phyloP scores from a whole-genome alignment of 2,888 invertebrate species.

The Cyrtodaria siliqua region DNA sequence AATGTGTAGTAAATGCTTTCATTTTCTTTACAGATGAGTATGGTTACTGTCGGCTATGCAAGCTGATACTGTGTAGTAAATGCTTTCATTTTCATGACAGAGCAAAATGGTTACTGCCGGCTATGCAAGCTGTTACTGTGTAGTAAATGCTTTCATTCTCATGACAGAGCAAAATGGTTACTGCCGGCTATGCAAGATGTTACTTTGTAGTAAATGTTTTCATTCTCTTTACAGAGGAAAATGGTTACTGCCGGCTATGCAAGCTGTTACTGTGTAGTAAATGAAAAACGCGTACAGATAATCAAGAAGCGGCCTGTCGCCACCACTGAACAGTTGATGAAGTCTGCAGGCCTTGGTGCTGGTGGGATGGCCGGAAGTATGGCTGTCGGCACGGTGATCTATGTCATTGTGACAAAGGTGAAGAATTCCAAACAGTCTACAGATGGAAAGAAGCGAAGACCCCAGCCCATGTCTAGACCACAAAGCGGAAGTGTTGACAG shows the following conservation, averaged over 20 bases:
- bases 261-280: constrained; percentile 58
- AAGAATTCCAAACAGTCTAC: constrained; percentile 5
- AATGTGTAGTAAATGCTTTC: no score
- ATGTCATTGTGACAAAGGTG: constrained; percentile 46
- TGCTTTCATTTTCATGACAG: no score
- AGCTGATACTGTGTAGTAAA: no score
- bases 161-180: no score
- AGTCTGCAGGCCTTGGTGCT: constrained; percentile 66
- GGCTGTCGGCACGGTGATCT: constrained; percentile 47
- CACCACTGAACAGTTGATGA: constrained; percentile 43
- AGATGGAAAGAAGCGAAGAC: neutral
- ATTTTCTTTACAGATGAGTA: no score
- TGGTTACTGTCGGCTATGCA: no score
- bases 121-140: no score
- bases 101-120: no score
- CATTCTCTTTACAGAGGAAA: constrained; percentile 36
- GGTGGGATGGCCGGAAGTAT: constrained; percentile 60
- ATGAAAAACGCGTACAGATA: constrained; percentile 46
- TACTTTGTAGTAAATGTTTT: neutral
- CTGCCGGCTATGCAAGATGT: no score
- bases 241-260: constrained; percentile 56
- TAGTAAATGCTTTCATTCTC: neutral
- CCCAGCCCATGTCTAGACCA: no score
- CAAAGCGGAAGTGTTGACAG: no score
- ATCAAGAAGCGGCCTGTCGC: constrained; percentile 56